phyloP scores from a whole-genome alignment of 2,113 vertebrate species.

The Noctilio leporinus region DNA sequence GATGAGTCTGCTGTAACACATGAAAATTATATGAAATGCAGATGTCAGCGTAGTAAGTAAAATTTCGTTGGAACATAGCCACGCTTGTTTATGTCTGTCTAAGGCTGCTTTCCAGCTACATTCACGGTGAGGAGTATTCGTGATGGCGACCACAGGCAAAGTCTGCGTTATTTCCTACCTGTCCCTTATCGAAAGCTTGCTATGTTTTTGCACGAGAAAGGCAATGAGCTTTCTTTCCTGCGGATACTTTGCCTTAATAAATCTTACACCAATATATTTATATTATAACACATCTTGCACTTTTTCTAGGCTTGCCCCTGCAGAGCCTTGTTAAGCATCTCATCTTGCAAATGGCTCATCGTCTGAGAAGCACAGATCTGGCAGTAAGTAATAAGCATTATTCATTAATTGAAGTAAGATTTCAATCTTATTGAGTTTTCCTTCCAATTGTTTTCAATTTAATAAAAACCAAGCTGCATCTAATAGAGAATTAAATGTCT shows the following conservation, averaged over 20 bases:
- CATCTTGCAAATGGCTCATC: slow-evolving; percentile 34
- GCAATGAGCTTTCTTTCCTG: not conserved
- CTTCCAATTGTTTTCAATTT: slow-evolving; percentile 63
- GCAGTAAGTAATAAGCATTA: slow-evolving; percentile 30
- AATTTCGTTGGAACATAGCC: not conserved
- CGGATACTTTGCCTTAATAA: not conserved
- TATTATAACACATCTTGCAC: not conserved
- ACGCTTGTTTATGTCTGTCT: not conserved
- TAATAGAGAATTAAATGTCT: slow-evolving; percentile 55
- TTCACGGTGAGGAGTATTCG: not conserved
- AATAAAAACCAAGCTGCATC: slow-evolving; percentile 48
- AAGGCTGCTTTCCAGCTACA: not conserved
- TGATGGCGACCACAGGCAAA: not conserved
- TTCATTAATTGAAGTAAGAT: slow-evolving; percentile 60
- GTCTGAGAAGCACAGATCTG: not conserved
- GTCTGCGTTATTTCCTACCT: not conserved
- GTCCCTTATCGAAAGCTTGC: not conserved
- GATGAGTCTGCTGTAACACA: not conserved
- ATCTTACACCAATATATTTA: not conserved
- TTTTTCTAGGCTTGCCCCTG: slow-evolving; percentile 26
- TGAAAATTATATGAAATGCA: not conserved
- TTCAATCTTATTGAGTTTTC: slow-evolving; percentile 55
- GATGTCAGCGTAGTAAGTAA: not conserved
- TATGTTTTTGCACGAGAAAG: not conserved
- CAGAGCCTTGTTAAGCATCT: slow-evolving; percentile 29